Evolutionary conservation across 2,888 invertebrate genomes (phyloP).

Genomic region (Entomobrya multifasciata): DNA sequence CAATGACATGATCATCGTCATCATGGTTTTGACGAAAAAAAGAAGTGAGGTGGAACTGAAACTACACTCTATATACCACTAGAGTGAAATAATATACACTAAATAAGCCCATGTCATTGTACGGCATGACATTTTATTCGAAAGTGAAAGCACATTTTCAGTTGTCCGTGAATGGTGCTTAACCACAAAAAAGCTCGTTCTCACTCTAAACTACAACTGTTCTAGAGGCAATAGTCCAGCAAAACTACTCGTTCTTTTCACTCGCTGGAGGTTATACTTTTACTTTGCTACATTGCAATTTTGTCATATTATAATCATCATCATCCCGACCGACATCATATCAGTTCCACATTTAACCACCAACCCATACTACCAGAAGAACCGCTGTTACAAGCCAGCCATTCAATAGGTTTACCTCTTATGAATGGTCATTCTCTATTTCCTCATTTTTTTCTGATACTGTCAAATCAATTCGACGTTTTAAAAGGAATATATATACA

Average conservation of each 20-base stretch:
- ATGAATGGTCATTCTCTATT: neutral
- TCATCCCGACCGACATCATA: constrained; percentile 27
- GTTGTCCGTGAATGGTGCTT: constrained; percentile 56
- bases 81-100: neutral
- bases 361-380: neutral
- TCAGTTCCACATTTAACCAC: constrained; percentile 8
- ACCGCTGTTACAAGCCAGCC: neutral
- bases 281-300: constrained; percentile 37
- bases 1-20: constrained; percentile 40
- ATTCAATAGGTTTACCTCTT: constrained; percentile 1
- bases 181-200: constrained; percentile 61
- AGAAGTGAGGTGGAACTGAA: constrained; percentile 56
- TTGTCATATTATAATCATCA: constrained; percentile 36
- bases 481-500: neutral
- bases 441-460: neutral
- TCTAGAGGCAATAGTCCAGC: constrained; percentile 31
- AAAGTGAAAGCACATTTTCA: constrained; percentile 49
- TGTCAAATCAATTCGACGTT: constrained; percentile 8
- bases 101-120: too few species aligned
- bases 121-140: constrained; percentile 21
- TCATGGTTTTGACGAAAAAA: constrained; percentile 25
- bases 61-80: constrained; percentile 3
- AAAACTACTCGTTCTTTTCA: constrained; percentile 30
- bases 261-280: constrained; percentile 29
- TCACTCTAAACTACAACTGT: constrained; percentile 38